Evolutionary conservation across 2,797 vertebrate genomes (phyloP), one percentile per base, ranked within the genome.

Genomic region (Paratrypauchen microcephalus): DNA sequence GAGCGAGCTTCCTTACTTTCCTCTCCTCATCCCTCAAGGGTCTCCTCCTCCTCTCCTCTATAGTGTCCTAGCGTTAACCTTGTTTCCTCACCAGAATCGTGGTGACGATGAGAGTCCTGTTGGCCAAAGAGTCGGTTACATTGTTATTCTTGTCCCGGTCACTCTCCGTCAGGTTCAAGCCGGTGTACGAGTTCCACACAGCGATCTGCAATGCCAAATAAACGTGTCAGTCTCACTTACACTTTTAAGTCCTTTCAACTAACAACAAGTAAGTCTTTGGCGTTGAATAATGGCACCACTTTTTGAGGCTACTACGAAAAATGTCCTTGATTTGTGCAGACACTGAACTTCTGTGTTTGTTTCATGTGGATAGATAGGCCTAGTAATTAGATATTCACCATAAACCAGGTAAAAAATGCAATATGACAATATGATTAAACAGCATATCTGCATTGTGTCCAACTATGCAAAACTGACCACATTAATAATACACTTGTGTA

Each of bases 71-170:
- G 61, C 58, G 74, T 73, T 72, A 71, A 80, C 70, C 77, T 83
- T 75, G 58, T 70, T 61, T 69, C 48, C 86, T 90, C 76, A 99
- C 98, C 96, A 96, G 88, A 70, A 99, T 99, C 47, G 98, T 99
- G 74, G 97, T 99, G 82, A 99, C 97, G 1, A 99, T 95, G 72
- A 99, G 95, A 0, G 97, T 98, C 82, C 96, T 91, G 92, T 99
- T 99, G 73, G 96, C 95, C 88, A 99, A 74, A 0, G 97, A 97
- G 84, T 97, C 96, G 0, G 96, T 97, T 86, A 97, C 94, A 65
- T 98, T 98, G 78, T 90, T 94, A 64, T 93, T 92, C 61, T 84
- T 92, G 76, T 96, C 95, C 81, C 92, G 93, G 78, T 82, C 90
- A 81, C 90, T 90, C 64, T 97, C 95, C 0, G 95, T 97, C 93